Evolutionary conservation across 2,113 vertebrate species (phyloP).

Genomic region (Leptodactylus fuscus): DNA sequence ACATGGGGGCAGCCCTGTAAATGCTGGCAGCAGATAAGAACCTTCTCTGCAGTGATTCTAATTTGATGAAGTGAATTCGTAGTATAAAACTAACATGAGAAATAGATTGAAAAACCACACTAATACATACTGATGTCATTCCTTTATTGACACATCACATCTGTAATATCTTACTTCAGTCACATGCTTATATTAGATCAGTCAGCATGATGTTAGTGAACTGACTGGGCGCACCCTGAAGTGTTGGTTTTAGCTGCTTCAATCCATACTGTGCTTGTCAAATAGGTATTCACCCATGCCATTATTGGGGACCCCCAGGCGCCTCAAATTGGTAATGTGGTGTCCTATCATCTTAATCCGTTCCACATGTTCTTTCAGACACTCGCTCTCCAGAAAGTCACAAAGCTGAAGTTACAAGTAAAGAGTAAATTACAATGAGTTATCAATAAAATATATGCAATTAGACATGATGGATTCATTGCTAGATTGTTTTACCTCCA

Average conservation of each 20-base stretch:
- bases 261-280: slow-evolving; percentile 61
- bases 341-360: slow-evolving; percentile 57
- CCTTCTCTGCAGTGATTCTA: too few relatives aligned
- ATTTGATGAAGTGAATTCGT: too few relatives aligned
- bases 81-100: neutral
- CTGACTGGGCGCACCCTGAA: neutral
- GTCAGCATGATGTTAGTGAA: neutral
- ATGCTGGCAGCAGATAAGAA: too few relatives aligned
- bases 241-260: neutral
- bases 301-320: slow-evolving; percentile 57
- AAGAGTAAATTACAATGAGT: neutral
- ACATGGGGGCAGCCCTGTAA: too few relatives aligned
- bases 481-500: too few relatives aligned
- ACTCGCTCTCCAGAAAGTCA: slow-evolving; percentile 56
- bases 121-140: neutral
- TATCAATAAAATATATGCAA: neutral
- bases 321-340: slow-evolving; percentile 48
- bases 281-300: slow-evolving; percentile 61
- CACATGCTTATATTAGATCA: neutral
- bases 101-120: neutral
- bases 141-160: neutral
- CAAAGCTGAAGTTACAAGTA: neutral
- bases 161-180: neutral
- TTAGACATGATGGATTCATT: too few relatives aligned
- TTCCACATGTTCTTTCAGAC: neutral